phyloP scores from a whole-genome alignment of 2,113 vertebrate species.

The Pelobates fuscus region DNA sequence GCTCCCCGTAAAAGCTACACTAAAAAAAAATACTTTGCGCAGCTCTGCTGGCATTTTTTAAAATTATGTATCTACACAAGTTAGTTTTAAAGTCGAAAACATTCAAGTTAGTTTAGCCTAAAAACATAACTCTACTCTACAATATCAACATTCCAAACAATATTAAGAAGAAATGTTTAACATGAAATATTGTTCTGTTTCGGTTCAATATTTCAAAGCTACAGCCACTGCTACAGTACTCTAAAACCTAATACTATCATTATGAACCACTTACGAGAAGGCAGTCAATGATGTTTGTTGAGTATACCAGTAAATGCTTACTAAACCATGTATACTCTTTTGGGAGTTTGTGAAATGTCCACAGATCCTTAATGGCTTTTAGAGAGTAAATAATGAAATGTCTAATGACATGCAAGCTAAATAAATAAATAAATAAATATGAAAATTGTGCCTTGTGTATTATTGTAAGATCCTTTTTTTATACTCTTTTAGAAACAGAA shows the following conservation, averaged over 20 bases:
- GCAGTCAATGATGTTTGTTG: conserved; percentile 40
- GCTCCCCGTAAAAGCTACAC: no score
- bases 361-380: conserved; percentile 31
- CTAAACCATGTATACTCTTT: conserved; percentile 37
- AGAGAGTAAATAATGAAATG: conserved; percentile 33
- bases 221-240: conserved; percentile 3
- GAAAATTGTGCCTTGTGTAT: neutral
- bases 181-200: no score
- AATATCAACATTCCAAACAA: no score
- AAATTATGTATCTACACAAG: no score
- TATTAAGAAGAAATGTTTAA: no score
- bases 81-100: no score
- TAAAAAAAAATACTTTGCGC: no score
- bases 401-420: conserved; percentile 21
- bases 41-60: no score
- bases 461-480: neutral
- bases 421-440: conserved; percentile 18
- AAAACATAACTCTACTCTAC: no score
- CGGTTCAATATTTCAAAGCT: no score
- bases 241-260: conserved; percentile 8
- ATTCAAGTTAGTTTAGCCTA: no score
- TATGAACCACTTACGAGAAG: conserved; percentile 33
- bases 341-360: conserved; percentile 35
- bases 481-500: no score
- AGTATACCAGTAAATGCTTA: conserved; percentile 35